Percentiles rank a stretch among this genome's conserved stretches.
Conservation (phyloP, 2,797 vertebrate species). For the Danio tinwini region DNA sequence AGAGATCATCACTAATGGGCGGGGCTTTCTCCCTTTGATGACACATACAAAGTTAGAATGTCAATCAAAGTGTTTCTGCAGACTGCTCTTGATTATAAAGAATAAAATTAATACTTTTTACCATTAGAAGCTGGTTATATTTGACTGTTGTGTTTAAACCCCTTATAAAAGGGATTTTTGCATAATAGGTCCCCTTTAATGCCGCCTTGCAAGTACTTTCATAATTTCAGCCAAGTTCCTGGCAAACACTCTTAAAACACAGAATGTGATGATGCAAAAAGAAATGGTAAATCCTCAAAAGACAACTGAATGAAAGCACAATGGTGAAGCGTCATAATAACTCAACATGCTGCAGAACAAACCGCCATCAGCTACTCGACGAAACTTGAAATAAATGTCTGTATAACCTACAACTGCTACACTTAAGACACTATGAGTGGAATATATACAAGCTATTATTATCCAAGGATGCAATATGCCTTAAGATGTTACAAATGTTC, state of each 20-base stretch:
- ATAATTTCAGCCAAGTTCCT: neutral
- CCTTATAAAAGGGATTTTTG: too few species aligned
- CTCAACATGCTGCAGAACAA: constrained; percentile 52
- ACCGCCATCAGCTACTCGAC: constrained; percentile 54
- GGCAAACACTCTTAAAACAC: neutral
- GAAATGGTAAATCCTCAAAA: constrained; percentile 58
- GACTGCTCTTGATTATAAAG: too few species aligned
- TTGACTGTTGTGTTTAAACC: too few species aligned
- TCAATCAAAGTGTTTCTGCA: too few species aligned
- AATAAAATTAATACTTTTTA: too few species aligned
- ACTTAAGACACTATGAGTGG: constrained; percentile 59
- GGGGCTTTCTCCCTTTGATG: too few species aligned
- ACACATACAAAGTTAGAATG: too few species aligned
- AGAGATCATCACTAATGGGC: too few species aligned
- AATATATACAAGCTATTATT: constrained; percentile 69
- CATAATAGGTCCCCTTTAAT: too few species aligned
- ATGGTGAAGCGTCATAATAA: constrained; percentile 38
- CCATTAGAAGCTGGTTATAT: too few species aligned
- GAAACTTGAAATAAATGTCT: constrained; percentile 55
- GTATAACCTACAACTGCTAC: constrained; percentile 40
- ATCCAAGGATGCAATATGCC: constrained; percentile 73
- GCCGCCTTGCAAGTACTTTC: constrained; percentile 18
- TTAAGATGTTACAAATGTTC: constrained; percentile 71
- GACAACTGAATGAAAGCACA: constrained; percentile 63
- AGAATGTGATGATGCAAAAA: constrained; percentile 45